Conservation (phyloP, 2,797 vertebrate species). For the Siniperca undulata region DNA sequence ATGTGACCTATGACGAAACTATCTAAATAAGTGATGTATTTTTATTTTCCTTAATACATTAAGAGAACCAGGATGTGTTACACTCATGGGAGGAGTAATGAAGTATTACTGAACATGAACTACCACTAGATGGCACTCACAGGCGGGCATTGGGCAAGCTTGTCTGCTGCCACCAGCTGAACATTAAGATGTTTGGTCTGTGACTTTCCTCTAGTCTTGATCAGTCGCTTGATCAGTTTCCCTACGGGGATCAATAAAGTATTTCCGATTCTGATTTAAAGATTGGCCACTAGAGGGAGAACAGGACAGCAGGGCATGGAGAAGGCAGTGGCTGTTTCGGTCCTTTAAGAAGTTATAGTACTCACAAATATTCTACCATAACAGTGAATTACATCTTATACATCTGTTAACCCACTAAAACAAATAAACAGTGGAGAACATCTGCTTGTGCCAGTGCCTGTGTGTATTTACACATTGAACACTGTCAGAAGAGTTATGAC, state of each 20-base stretch:
- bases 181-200: constrained; percentile 99
- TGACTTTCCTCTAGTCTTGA: constrained; percentile 98
- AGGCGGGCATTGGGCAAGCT: constrained; percentile 95
- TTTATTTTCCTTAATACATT: constrained; percentile 13
- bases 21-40: background rate
- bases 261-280: constrained; percentile 13
- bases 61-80: background rate
- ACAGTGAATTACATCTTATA: constrained; percentile 16
- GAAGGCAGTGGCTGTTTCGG: background rate
- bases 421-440: background rate
- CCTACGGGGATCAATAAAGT: too few species aligned
- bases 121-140: constrained; percentile 83
- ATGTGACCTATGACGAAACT: background rate
- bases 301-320: constrained; percentile 13
- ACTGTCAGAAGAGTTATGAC: constrained; percentile 33
- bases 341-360: background rate
- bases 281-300: constrained; percentile 42
- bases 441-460: background rate
- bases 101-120: background rate
- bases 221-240: constrained; percentile 82
- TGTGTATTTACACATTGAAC: constrained; percentile 10
- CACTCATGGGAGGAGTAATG: background rate
- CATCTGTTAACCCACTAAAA: constrained; percentile 16
- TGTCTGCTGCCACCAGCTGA: constrained; percentile 98
- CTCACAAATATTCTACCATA: constrained; percentile 7